Conservation (phyloP, 2,888 invertebrate genomes). For the Chymomyza amoena region DNA sequence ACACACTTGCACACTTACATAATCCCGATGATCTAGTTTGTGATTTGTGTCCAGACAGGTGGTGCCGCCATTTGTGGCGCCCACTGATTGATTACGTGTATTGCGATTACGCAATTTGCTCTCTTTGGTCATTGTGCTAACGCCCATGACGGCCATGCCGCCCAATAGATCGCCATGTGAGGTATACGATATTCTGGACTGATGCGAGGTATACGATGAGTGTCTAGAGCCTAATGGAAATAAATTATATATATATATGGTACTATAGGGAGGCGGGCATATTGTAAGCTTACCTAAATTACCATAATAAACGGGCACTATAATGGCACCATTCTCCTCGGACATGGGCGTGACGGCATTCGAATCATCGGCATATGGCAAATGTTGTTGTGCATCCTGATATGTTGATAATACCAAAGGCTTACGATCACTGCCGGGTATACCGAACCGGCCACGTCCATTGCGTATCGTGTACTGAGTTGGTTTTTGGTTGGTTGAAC, state of each 20-base stretch:
- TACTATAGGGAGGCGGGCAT: neutral
- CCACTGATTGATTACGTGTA: constrained; percentile 84
- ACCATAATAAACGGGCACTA: constrained; percentile 93
- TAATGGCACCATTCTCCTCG: constrained; percentile 97
- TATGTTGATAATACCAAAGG: constrained; percentile 96
- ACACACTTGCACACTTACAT: constrained; percentile 81
- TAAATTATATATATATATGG: no score
- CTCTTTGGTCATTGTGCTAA: constrained; percentile 86
- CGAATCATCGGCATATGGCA: constrained; percentile 98
- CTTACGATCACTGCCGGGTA: constrained; percentile 92
- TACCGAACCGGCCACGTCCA: constrained; percentile 87
- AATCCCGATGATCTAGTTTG: constrained; percentile 84
- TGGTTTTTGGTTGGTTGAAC: constrained; percentile 50
- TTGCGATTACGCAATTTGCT: constrained; percentile 88
- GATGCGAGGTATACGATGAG: constrained; percentile 97
- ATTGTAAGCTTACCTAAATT: constrained; percentile 83
- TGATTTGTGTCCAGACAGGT: constrained; percentile 83
- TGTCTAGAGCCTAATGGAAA: constrained; percentile 86
- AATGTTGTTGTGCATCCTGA: constrained; percentile 95
- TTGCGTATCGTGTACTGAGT: constrained; percentile 90
- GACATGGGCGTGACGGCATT: constrained; percentile 98
- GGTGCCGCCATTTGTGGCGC: constrained; percentile 81
- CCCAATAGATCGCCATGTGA: constrained; percentile 94
- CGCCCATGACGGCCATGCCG: constrained; percentile 82
- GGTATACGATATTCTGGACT: constrained; percentile 94